phyloP scores from a whole-genome alignment of 2,888 invertebrate genomes.

The Drosophila lutescens region DNA sequence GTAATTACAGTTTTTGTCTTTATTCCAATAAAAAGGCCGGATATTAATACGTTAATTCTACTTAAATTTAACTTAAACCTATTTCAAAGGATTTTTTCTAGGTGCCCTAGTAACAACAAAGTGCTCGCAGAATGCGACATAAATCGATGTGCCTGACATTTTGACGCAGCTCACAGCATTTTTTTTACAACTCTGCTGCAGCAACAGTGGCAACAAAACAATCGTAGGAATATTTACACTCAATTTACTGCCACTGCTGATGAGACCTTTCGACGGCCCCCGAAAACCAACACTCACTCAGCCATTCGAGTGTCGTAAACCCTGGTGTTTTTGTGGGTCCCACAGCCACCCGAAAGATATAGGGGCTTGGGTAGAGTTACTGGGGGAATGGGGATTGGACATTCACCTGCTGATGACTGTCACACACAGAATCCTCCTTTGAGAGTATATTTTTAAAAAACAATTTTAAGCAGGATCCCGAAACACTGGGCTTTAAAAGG shows the following conservation, averaged over 20 bases:
- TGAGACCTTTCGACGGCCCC: background rate
- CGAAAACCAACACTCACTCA: background rate
- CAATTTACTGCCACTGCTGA: constrained; percentile 59
- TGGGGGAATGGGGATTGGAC: constrained; percentile 14
- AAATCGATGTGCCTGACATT: constrained; percentile 66
- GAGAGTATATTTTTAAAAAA: constrained; percentile 23
- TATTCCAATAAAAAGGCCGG: no score
- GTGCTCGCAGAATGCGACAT: constrained; percentile 47
- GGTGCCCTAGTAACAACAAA: constrained; percentile 19
- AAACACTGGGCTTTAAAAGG: constrained; percentile 4
- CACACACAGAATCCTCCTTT: constrained; percentile 21
- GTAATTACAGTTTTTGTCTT: no score
- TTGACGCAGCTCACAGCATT: constrained; percentile 69
- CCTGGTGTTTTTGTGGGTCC: constrained; percentile 7
- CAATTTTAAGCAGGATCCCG: constrained; percentile 17
- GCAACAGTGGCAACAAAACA: constrained; percentile 54
- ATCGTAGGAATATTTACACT: constrained; percentile 74
- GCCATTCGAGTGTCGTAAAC: constrained; percentile 57
- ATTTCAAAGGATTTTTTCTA: background rate
- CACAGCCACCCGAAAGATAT: constrained; percentile 22
- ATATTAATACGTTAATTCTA: no score
- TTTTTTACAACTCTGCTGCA: constrained; percentile 57
- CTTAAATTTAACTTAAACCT: no score
- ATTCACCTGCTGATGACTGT: constrained; percentile 36
- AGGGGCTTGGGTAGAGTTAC: constrained; percentile 9